A percentile compares a stretch with the other conserved stretches of the same genome.
phyloP scores from a whole-genome alignment of 2,888 invertebrate species.

The Teleiodes luculella region DNA sequence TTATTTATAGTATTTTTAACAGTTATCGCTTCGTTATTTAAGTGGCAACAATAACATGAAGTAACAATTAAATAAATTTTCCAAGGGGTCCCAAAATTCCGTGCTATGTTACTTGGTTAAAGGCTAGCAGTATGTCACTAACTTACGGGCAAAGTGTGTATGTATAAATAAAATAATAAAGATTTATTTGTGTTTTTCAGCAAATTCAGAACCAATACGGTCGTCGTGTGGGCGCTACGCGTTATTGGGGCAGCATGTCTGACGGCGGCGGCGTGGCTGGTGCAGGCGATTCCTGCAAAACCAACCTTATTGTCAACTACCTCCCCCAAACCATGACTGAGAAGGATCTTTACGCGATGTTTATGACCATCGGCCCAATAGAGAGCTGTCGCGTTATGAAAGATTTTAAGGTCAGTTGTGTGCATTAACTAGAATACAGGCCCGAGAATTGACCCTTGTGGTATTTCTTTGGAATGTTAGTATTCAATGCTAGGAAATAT shows the following conservation, averaged over 20 bases:
- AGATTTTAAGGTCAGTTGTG: slow-evolving; percentile 84
- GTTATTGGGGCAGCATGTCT: slow-evolving; percentile 73
- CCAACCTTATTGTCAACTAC: slow-evolving; percentile 97
- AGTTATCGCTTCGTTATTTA: too few species aligned
- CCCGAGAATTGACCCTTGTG: too few species aligned
- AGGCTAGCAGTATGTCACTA: too few species aligned
- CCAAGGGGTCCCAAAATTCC: too few species aligned
- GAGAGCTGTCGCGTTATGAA: slow-evolving; percentile 95
- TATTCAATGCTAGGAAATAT: too few species aligned
- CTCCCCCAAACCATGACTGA: slow-evolving; percentile 96
- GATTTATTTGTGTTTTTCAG: slow-evolving; percentile 39
- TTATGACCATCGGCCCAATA: slow-evolving; percentile 91
- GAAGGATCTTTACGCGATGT: slow-evolving; percentile 92
- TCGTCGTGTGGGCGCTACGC: slow-evolving; percentile 50
- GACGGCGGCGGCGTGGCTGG: slow-evolving; percentile 67
- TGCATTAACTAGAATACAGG: too few species aligned
- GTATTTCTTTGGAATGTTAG: too few species aligned
- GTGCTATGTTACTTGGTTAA: too few species aligned
- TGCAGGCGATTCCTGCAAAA: slow-evolving; percentile 73
- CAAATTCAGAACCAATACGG: slow-evolving; percentile 72
- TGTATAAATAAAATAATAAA: neutral
- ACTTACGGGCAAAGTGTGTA: too few species aligned
- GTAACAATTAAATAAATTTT: too few species aligned
- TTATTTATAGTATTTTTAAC: too few species aligned
- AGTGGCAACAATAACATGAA: too few species aligned